Base-by-base conservation (phyloP, 1,140 invertebrate species). In the Euborellia annulipes region DNA sequence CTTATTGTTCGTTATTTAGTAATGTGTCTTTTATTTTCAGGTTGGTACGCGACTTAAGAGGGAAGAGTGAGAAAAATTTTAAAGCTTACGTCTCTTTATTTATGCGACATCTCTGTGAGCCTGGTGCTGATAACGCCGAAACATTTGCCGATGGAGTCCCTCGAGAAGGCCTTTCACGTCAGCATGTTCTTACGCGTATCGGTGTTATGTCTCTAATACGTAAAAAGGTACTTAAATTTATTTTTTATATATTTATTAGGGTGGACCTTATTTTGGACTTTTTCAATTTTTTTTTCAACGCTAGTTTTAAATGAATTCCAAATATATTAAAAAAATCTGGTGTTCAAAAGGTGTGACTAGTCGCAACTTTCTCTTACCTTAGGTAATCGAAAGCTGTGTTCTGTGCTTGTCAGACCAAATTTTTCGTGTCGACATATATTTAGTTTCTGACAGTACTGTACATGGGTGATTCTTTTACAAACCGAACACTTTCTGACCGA, bases 101-200 rank as follows among this genome's bases (percentile, higher is more conserved):
- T 58, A 98, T 99, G 95, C 77, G 96, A 13, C 96, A 99, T 68
- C 67, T 99, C 9, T 99, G 96, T 65, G 96, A 99, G 61, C 95
- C 96, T 13, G 94, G 94, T 18, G 91, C 91, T 2, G 95, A 98
- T 60, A 94, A 94, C 63, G 82, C 92, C 0, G 95, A 98, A 57
- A 91, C 89, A 11, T 99, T 98, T 64, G 94, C 94, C 7, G 96
- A 99, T 63, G 96, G 96, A 30, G 95, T 99, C 8, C 96, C 96
- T 0, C 65, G 95, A 37, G 96, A 99, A 68, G 95, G 95, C n/a
- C 70, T 99, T 2, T 95, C 90, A 47, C 68, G 95, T 4, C 95
- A 99, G 62, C 95, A 98, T 63, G 94, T 99, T 18, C 71, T 99
- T 8, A 98, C 94, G 1, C 72, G 96, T 52, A 98, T 99, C 48